Evolutionary conservation across 2,797 vertebrate genomes (phyloP).

Genomic region (Pelochelys cantorii): DNA sequence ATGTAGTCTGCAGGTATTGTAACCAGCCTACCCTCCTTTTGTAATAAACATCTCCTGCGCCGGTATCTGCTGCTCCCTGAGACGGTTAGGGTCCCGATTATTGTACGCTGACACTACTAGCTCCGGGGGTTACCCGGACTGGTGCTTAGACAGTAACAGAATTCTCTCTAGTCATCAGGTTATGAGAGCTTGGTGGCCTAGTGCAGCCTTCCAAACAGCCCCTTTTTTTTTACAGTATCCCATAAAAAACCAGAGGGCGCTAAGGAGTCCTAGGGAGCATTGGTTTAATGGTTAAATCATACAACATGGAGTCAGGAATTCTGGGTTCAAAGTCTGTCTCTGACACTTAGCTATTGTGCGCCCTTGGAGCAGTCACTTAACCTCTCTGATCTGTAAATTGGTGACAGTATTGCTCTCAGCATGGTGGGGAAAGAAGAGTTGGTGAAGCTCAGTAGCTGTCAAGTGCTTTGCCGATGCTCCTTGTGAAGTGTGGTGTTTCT

Average conservation of each 20-base stretch:
- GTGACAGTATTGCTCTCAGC: accelerated
- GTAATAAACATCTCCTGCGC: neutral
- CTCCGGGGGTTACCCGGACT: neutral
- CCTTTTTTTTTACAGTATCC: neutral
- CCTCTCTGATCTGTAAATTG: neutral
- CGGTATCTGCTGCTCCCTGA: neutral
- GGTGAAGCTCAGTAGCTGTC: neutral
- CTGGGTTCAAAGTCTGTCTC: neutral
- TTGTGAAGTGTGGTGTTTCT: neutral
- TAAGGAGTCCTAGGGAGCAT: neutral
- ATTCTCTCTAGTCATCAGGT: neutral
- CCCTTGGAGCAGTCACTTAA: neutral
- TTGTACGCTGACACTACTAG: neutral
- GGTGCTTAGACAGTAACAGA: neutral
- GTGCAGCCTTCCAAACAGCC: neutral
- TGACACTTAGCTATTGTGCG: accelerated
- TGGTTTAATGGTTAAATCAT: no score
- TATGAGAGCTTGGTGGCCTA: neutral
- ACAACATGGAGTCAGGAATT: neutral
- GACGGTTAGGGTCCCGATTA: neutral
- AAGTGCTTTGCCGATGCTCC: neutral
- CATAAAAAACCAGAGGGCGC: neutral
- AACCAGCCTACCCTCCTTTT: neutral
- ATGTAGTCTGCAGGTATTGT: neutral
- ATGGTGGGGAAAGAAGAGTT: neutral